Evolutionary conservation across 2,113 vertebrate genomes (phyloP).

Genomic region (Hippocampus abdominalis): DNA sequence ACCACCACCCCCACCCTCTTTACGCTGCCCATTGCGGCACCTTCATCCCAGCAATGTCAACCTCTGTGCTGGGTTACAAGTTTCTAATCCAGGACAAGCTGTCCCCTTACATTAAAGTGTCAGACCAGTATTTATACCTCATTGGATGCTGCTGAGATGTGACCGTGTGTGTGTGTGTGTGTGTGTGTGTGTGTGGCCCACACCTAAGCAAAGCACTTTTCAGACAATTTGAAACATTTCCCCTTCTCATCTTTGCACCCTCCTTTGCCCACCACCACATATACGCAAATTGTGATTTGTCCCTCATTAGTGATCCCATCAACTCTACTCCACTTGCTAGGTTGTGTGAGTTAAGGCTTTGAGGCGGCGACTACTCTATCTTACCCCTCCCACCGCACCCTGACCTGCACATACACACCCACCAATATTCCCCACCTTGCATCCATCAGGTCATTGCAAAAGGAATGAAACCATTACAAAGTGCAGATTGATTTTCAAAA

Average conservation of each 20-base stretch:
- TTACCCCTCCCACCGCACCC: conserved; percentile 35
- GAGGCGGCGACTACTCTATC: conserved; percentile 81
- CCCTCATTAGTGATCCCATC: conserved; percentile 82
- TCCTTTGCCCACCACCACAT: conserved; percentile 8
- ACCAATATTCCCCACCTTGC: conserved; percentile 46
- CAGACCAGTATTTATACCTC: conserved; percentile 90
- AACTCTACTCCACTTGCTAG: conserved; percentile 77
- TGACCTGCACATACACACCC: conserved; percentile 29
- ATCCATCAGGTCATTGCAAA: conserved; percentile 84
- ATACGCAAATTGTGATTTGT: conserved; percentile 57
- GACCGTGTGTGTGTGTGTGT: conserved; percentile 17
- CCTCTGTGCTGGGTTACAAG: conserved; percentile 77
- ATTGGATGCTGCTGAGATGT: conserved; percentile 46
- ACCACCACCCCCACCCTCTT: background rate
- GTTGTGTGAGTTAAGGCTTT: conserved; percentile 78
- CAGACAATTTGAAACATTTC: conserved; percentile 10
- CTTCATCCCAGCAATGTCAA: conserved; percentile 81
- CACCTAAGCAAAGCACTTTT: conserved; percentile 76
- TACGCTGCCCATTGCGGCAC: conserved; percentile 57
- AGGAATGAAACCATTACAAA: conserved; percentile 88
- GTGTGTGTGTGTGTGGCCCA: conserved; percentile 16
- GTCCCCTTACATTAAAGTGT: conserved; percentile 96
- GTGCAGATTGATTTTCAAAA: conserved; percentile 89
- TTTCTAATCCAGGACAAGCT: conserved; percentile 92
- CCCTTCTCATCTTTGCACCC: conserved; percentile 20